phyloP scores from a whole-genome alignment of 2,797 vertebrate species.

The Botia almorhae region DNA sequence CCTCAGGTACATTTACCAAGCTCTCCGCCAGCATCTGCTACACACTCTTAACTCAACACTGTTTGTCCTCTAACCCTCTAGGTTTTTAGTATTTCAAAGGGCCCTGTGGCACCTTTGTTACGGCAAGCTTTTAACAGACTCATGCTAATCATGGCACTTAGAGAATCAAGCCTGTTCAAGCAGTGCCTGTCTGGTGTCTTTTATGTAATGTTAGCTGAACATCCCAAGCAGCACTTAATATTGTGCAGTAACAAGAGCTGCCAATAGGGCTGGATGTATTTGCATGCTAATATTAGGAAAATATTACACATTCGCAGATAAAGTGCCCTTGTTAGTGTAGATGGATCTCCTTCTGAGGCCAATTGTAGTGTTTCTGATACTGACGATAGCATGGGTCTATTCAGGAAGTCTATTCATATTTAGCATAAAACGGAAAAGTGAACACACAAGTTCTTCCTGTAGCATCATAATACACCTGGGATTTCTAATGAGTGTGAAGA shows the following conservation, averaged over 20 bases:
- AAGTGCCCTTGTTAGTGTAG: not conserved
- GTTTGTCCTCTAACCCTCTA: constrained; percentile 68
- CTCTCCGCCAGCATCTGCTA: constrained; percentile 61
- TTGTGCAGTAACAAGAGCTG: not conserved
- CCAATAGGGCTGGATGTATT: not conserved
- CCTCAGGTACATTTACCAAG: constrained; percentile 32
- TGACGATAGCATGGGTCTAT: not conserved
- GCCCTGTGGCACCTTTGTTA: not conserved
- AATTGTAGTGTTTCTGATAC: not conserved
- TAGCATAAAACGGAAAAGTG: too few species aligned
- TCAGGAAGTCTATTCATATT: too few species aligned
- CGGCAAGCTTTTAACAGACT: constrained; percentile 4
- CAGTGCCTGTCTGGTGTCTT: too few species aligned
- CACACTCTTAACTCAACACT: constrained; percentile 54
- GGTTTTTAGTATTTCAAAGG: constrained; percentile 60
- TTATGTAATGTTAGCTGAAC: not conserved
- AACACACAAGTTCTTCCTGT: too few species aligned
- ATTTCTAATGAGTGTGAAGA: not conserved
- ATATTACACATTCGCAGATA: not conserved
- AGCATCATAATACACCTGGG: too few species aligned
- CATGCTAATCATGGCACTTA: constrained; percentile 22
- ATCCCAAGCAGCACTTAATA: not conserved
- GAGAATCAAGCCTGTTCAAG: not conserved
- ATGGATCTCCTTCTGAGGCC: not conserved
- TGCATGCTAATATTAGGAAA: not conserved